A percentile compares a stretch with the other conserved stretches of the same genome.
These are phyloP conservation scores for Drosophila orena DNA, from an alignment of 1,140 invertebrate genomes.

Conservation along the genomic window DNA sequence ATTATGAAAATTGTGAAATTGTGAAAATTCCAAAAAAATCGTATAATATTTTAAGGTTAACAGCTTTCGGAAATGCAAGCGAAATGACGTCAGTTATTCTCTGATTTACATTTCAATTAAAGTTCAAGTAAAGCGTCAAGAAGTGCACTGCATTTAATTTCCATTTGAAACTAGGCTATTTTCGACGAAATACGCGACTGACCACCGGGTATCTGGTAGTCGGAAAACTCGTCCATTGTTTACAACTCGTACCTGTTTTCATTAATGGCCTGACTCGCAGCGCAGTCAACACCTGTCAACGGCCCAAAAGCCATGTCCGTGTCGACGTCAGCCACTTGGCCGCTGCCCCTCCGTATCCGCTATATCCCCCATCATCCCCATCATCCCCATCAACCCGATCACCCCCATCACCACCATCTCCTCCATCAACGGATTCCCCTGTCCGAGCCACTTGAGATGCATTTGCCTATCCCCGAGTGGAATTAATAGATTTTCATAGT, in stretches of 20 bases:
- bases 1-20: too few species aligned
- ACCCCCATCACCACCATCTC: too few species aligned
- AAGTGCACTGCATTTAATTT: conserved; percentile 7
- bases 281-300: conserved; percentile 47
- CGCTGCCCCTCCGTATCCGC: conserved; percentile 1
- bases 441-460: conserved; percentile 45
- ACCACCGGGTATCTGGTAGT: conserved; percentile 35
- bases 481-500: conserved; percentile 48
- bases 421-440: too few species aligned
- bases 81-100: conserved; percentile 13
- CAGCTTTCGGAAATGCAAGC: not conserved
- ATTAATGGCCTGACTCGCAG: conserved; percentile 33
- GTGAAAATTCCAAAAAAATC: not conserved
- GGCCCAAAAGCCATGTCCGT: conserved; percentile 25
- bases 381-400: too few species aligned
- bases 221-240: conserved; percentile 21
- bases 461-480: conserved; percentile 48
- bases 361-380: not conserved
- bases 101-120: conserved; percentile 10
- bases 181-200: conserved; percentile 6
- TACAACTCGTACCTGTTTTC: conserved; percentile 23
- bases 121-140: not conserved
- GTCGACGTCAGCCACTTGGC: conserved; percentile 37
- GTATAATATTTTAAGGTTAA: not conserved
- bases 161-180: conserved; percentile 2